Percentiles rank a stretch among this genome's conserved stretches.
Evolutionary conservation across 2,888 invertebrate genomes (phyloP).

Genomic region (Phaonia tiefii): DNA sequence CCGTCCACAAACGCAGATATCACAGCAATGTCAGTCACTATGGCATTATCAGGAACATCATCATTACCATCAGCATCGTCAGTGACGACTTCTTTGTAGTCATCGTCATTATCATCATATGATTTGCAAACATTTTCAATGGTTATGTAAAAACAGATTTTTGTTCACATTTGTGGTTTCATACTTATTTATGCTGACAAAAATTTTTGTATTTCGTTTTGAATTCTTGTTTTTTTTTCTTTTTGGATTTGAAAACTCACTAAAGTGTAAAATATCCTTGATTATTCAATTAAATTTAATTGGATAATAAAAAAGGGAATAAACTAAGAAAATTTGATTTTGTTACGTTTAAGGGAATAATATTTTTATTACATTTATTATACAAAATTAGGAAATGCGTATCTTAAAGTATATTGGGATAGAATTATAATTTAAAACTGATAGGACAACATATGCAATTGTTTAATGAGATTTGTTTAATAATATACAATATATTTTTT

Average conservation of each 20-base stretch:
- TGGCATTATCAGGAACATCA: background rate
- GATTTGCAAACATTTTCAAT: constrained; percentile 19
- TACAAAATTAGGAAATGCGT: no score
- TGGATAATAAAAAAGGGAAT: constrained; percentile 47
- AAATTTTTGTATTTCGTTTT: constrained; percentile 54
- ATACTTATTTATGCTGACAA: constrained; percentile 37
- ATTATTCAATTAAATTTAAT: constrained; percentile 61
- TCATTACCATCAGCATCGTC: background rate
- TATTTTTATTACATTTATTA: no score
- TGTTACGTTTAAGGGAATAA: constrained; percentile 3
- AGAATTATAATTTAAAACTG: no score
- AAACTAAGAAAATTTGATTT: constrained; percentile 21
- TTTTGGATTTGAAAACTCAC: constrained; percentile 63
- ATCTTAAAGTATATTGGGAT: no score
- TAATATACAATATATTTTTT: no score
- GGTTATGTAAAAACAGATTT: constrained; percentile 18
- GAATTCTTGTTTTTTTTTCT: constrained; percentile 59
- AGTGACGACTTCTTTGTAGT: background rate
- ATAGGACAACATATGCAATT: no score
- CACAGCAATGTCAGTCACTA: constrained; percentile 14
- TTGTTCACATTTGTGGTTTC: constrained; percentile 34
- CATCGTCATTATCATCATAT: background rate
- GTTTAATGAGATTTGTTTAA: no score
- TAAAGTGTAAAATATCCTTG: constrained; percentile 52
- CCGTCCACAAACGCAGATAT: constrained; percentile 7